Percentiles rank a stretch among this genome's conserved stretches.
Conservation (phyloP, 2,888 invertebrate species). For the Eupithecia insigniata region DNA sequence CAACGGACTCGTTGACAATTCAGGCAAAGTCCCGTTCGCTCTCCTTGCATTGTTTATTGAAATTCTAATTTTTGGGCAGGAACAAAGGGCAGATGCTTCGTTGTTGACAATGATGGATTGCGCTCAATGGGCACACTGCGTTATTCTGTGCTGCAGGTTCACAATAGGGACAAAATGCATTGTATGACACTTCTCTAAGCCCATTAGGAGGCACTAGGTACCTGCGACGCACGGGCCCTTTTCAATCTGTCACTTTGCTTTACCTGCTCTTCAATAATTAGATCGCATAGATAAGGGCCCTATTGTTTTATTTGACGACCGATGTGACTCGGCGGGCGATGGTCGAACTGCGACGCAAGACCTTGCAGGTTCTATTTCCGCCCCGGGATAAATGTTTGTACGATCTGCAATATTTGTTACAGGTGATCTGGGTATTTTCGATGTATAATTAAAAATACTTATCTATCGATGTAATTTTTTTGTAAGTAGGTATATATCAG, state of each 20-base stretch:
- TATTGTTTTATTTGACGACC: background rate
- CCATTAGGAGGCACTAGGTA: conserved; percentile 59
- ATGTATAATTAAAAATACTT: too few relatives aligned
- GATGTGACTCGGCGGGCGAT: too few relatives aligned
- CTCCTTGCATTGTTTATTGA: conserved; percentile 65
- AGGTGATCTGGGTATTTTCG: too few relatives aligned
- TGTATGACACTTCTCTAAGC: conserved; percentile 66
- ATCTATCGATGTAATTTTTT: too few relatives aligned
- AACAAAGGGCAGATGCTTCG: conserved; percentile 72
- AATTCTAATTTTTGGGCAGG: conserved; percentile 79
- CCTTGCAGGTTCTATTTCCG: too few relatives aligned
- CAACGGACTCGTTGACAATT: conserved; percentile 37
- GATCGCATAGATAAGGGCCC: conserved; percentile 8
- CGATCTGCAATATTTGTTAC: too few relatives aligned
- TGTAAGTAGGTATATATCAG: too few relatives aligned
- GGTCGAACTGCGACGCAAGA: too few relatives aligned
- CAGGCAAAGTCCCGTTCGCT: conserved; percentile 52
- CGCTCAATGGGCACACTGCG: conserved; percentile 47
- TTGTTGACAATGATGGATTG: conserved; percentile 77
- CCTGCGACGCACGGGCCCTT: conserved; percentile 69
- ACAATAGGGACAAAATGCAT: conserved; percentile 70
- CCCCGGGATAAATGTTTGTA: too few relatives aligned
- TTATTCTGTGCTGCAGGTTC: conserved; percentile 53
- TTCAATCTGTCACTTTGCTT: conserved; percentile 71
- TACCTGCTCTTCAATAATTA: conserved; percentile 47